Base-by-base conservation (phyloP, 2,888 invertebrate species). In the Cyaniris semiargus region DNA sequence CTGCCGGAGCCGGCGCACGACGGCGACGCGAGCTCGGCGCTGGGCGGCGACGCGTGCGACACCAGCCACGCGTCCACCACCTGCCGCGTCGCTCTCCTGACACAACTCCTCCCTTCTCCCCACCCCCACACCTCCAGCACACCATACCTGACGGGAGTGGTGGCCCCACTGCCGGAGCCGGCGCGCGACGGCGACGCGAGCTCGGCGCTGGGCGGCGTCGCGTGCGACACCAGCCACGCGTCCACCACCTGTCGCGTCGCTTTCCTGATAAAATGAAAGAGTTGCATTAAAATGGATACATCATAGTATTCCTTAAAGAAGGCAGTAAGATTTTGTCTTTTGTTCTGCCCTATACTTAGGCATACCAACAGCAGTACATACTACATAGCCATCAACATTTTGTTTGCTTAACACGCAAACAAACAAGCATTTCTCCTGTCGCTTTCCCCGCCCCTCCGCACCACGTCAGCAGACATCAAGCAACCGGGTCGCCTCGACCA, bases 11-110 rank as follows among this genome's bases (percentile, higher is more conserved):
- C 96, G 60, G 96, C 96, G 79, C 96, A 94, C 77, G 97, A 96
- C 78, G 96, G 96, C n/a, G 89, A 95, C 83, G 90, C 93, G 79
- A 90, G 94, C 89, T 90, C 95, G 34, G 95, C 95, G 78, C 96
- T 95, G 3, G 96, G 95, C 81, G 96, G 96, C 78, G 97, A 97
- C 82, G 97, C 97, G 90, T 98, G 98, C 13, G 97, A 97, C 81
- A 98, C 96, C 85, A 98, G 94, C 98, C 98, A 98, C 83, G 97
- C 96, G 90, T 98, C 98, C 84, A 98, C 98, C 87, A 98, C 97
- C 87, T 98, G 97, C 83, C 98, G 95, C 27, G 27, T 27, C 83
- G 98, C 98, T 94, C 98, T 98, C 92, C 98, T 97, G 92, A 82
- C n/a, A n/a, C n/a, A n/a, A n/a, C n/a, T n/a, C n/a, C n/a, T n/a